Evolutionary conservation across 2,888 invertebrate genomes (phyloP).

Genomic region (Caradrina kadenii): DNA sequence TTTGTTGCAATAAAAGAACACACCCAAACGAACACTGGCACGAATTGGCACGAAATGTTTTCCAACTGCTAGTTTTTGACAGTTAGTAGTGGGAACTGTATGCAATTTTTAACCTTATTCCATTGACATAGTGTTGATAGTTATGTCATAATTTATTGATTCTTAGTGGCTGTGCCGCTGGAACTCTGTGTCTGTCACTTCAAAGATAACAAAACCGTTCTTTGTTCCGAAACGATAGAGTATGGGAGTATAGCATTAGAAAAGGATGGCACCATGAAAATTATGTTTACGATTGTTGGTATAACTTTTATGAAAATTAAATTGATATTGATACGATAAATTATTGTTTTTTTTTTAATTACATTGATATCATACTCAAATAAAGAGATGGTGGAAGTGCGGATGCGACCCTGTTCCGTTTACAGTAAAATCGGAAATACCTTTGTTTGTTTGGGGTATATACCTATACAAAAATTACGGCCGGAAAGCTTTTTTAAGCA

Average conservation of each 20-base stretch:
- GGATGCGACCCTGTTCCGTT: too few species aligned
- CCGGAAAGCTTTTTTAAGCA: too few species aligned
- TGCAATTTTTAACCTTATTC: slow-evolving; percentile 29
- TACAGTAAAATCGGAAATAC: too few species aligned
- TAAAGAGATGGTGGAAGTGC: too few species aligned
- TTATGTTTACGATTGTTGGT: too few species aligned
- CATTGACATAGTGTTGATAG: slow-evolving; percentile 10
- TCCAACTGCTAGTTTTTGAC: slow-evolving; percentile 56
- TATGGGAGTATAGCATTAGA: slow-evolving; percentile 40
- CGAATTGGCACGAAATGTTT: slow-evolving; percentile 56
- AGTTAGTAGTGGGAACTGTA: slow-evolving; percentile 25
- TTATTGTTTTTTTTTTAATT: too few species aligned
- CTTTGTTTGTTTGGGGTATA: too few species aligned
- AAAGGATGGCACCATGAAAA: slow-evolving; percentile 20
- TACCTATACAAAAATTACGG: too few species aligned
- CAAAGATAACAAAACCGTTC: slow-evolving; percentile 36
- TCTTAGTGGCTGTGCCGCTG: slow-evolving; percentile 9
- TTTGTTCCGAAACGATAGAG: slow-evolving; percentile 39
- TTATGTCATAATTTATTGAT: slow-evolving; percentile 21
- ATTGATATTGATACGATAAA: too few species aligned
- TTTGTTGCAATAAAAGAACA: slow-evolving; percentile 65
- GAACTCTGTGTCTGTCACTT: slow-evolving; percentile 51
- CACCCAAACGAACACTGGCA: slow-evolving; percentile 62
- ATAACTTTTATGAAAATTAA: too few species aligned
- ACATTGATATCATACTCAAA: too few species aligned